Evolutionary conservation across 1,140 invertebrate genomes (phyloP).

Genomic region (Ephestia elutella): DNA sequence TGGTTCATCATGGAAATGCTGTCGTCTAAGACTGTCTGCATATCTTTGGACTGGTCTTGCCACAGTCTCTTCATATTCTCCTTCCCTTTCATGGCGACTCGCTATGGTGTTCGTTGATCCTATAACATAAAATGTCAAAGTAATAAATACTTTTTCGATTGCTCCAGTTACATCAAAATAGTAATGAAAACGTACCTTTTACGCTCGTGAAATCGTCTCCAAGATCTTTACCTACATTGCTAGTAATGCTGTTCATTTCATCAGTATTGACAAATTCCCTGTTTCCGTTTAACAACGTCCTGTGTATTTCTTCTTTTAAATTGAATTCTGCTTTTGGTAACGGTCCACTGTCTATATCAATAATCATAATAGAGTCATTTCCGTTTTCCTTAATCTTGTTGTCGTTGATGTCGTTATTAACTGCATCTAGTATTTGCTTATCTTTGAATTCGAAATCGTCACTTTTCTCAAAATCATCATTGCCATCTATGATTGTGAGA

Average conservation of each 20-base stretch:
- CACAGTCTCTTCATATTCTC: constrained; percentile 79
- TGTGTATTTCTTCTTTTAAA: constrained; percentile 65
- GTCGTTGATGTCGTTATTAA: constrained; percentile 32
- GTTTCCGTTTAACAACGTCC: constrained; percentile 49
- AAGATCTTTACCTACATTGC: constrained; percentile 21
- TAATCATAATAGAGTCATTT: constrained; percentile 43
- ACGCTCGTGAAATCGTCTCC: constrained; percentile 16
- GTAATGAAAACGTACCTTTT: constrained; percentile 12
- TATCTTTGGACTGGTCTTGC: constrained; percentile 75
- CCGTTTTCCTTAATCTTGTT: constrained; percentile 24
- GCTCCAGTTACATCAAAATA: background rate
- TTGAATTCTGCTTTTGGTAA: constrained; percentile 58
- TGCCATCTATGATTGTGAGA: constrained; percentile 48
- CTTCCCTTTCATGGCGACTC: constrained; percentile 74
- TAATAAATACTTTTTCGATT: background rate
- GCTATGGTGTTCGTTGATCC: constrained; percentile 44
- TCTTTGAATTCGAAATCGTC: constrained; percentile 33
- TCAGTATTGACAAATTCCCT: constrained; percentile 12
- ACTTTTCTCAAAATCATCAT: constrained; percentile 44
- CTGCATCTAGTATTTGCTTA: constrained; percentile 39
- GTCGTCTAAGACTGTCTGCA: constrained; percentile 70
- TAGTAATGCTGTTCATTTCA: constrained; percentile 17
- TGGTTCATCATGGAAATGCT: constrained; percentile 55
- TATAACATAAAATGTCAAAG: constrained; percentile 15
- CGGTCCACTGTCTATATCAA: constrained; percentile 58